Conservation (phyloP, 2,888 invertebrate genomes). For the Pristionchus maxplancki region DNA sequence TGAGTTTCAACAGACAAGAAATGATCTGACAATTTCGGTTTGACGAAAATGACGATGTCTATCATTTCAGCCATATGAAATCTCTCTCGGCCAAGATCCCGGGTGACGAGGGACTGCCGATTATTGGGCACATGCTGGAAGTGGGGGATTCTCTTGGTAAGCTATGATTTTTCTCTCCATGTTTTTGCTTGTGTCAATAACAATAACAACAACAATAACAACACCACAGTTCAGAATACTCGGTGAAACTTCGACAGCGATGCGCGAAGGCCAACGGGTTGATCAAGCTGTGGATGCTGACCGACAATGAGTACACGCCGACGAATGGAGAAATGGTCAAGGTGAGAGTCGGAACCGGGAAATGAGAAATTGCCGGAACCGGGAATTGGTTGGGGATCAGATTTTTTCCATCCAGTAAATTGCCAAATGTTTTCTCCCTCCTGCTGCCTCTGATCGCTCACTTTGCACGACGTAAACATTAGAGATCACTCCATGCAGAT, state of each 20-base stretch:
- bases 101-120: background rate
- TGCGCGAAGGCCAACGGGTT: background rate
- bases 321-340: slow-evolving; percentile 2
- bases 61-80: background rate
- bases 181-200: too few species aligned
- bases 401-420: too few species aligned
- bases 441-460: too few species aligned
- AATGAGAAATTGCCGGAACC: too few species aligned
- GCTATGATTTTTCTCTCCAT: too few species aligned
- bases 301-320: background rate
- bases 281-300: slow-evolving; percentile 4
- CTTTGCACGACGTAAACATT: too few species aligned
- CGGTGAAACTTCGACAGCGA: background rate
- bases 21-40: background rate
- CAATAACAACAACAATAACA: too few species aligned
- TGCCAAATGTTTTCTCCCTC: too few species aligned
- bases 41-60: background rate
- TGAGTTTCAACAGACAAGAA: background rate
- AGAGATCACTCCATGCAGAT: too few species aligned
- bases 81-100: background rate
- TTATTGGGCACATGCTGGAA: background rate
- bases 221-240: background rate
- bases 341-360: background rate
- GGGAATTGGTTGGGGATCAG: too few species aligned
- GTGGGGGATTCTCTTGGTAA: background rate